Percentiles rank a stretch among this genome's conserved stretches.
Evolutionary conservation across 2,113 vertebrate species (phyloP).

Genomic region (Coptodon bakossiorum): DNA sequence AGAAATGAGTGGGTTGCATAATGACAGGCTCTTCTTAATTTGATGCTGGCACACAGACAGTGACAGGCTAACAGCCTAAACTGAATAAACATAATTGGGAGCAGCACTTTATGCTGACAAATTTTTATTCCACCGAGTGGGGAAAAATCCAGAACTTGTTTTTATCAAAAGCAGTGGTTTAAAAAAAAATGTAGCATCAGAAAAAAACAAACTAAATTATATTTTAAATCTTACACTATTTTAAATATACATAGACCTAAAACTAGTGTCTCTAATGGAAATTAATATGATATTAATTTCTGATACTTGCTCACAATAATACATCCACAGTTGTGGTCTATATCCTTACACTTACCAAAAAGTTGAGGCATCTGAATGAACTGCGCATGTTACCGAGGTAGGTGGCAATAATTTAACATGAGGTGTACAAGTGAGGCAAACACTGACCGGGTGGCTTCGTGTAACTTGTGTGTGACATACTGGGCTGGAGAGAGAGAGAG

Average conservation of each 20-base stretch:
- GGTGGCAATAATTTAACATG: background rate
- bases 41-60: background rate
- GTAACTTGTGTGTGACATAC: background rate
- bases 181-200: background rate
- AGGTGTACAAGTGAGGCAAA: background rate
- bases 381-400: background rate
- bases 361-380: background rate
- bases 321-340: background rate
- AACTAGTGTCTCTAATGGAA: background rate
- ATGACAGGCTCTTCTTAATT: accelerated
- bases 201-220: background rate
- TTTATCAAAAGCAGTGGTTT: background rate
- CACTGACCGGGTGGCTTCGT: background rate
- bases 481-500: background rate
- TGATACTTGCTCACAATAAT: background rate
- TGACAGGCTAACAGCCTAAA: background rate
- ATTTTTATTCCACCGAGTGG: background rate
- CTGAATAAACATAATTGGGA: background rate
- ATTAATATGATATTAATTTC: background rate
- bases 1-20: background rate
- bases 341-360: background rate
- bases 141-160: background rate
- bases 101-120: background rate
- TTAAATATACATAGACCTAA: background rate
- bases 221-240: background rate